phyloP scores from a whole-genome alignment of 1,140 invertebrate genomes.

The Sinella curviseta region DNA sequence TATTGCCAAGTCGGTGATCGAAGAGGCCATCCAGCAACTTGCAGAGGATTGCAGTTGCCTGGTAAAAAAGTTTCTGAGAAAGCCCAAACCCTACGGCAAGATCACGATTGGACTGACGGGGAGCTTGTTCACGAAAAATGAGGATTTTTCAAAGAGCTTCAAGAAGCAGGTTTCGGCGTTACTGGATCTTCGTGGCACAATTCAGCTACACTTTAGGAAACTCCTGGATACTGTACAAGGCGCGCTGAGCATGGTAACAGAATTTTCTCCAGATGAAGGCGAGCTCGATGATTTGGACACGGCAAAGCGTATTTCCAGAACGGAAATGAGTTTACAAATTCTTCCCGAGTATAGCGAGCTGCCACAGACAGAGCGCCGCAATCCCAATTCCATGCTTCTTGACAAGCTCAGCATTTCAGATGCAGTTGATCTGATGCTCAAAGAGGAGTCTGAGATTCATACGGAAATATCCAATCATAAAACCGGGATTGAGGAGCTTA shows the following conservation, averaged over 20 bases:
- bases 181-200: neutral
- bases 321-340: conserved; percentile 24
- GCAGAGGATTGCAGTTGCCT: conserved; percentile 30
- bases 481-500: conserved; percentile 20
- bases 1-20: conserved; percentile 5
- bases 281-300: neutral
- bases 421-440: conserved; percentile 42
- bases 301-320: neutral
- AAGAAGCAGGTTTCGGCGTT: neutral
- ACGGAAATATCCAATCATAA: conserved; percentile 28
- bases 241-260: neutral
- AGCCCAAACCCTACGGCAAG: neutral
- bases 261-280: neutral
- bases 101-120: conserved; percentile 41
- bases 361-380: conserved; percentile 40
- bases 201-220: neutral
- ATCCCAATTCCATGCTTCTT: conserved; percentile 38
- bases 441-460: conserved; percentile 36
- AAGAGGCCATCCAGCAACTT: conserved; percentile 20
- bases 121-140: conserved; percentile 39
- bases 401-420: conserved; percentile 33
- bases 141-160: conserved; percentile 26
- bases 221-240: conserved; percentile 31
- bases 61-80: conserved; percentile 32
- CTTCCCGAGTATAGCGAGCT: conserved; percentile 34